phyloP scores from a whole-genome alignment of 2,113 vertebrate species.

The Actinemys pallida region DNA sequence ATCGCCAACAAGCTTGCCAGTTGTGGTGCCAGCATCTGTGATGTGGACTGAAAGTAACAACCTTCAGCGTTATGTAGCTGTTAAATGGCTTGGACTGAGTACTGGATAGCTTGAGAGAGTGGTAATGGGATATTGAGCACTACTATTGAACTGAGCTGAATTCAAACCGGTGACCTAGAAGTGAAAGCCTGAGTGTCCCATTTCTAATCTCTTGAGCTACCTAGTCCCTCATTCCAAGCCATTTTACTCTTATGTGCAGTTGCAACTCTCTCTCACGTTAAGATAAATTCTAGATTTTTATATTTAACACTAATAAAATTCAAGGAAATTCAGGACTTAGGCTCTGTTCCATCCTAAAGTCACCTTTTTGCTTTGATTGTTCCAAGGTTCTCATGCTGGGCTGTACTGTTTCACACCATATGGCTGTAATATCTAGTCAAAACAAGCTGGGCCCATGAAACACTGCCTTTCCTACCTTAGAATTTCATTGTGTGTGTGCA shows the following conservation, averaged over 20 bases:
- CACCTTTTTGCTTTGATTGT: conserved; percentile 28
- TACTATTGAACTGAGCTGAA: background rate
- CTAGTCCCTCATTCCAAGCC: conserved; percentile 35
- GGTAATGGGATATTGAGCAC: background rate
- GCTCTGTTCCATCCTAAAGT: conserved; percentile 12
- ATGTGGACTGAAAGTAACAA: background rate
- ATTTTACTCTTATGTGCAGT: conserved; percentile 19
- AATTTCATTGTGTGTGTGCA: conserved; percentile 58
- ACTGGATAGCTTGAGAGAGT: background rate
- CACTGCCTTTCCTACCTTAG: conserved; percentile 39
- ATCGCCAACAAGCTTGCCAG: rapidly evolving
- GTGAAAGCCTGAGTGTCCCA: rapidly evolving
- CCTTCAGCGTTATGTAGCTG: background rate
- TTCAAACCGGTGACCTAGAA: background rate
- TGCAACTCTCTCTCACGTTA: conserved; percentile 24
- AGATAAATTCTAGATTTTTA: background rate
- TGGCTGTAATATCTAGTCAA: conserved; percentile 55
- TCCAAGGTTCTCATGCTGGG: background rate
- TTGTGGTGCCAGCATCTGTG: conserved; percentile 3
- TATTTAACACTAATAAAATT: conserved; percentile 20
- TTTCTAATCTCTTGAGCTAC: conserved; percentile 36
- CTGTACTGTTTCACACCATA: conserved; percentile 49
- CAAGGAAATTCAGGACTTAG: background rate
- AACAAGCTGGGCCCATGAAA: conserved; percentile 57
- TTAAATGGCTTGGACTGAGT: background rate